Percentiles rank a stretch among this genome's conserved stretches.
Conservation (phyloP, 2,888 invertebrate species). For the Trachelus tabidus region DNA sequence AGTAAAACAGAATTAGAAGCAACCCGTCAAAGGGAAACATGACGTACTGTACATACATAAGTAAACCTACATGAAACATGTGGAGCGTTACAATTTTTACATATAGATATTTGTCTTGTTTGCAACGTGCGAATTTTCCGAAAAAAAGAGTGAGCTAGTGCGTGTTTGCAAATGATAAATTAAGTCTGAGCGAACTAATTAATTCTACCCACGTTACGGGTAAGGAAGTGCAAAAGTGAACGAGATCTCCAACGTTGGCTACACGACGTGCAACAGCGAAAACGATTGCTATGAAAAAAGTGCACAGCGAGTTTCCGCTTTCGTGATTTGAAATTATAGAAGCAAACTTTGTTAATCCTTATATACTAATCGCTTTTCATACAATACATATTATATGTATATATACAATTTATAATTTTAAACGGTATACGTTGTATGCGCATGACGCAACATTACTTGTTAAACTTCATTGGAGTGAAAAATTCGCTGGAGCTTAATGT, state of each 20-base stretch:
- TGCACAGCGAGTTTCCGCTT: not conserved
- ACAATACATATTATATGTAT: not conserved
- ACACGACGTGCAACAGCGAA: not conserved
- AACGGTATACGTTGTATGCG: not conserved
- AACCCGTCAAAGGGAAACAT: not conserved
- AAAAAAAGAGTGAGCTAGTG: not conserved
- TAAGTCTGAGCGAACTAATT: not conserved
- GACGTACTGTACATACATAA: not conserved
- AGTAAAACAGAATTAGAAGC: not conserved
- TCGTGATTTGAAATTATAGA: not conserved
- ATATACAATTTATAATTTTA: not conserved
- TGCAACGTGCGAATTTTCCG: not conserved
- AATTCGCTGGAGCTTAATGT: not conserved
- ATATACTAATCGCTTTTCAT: slow-evolving; percentile 18
- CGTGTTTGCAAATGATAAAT: not conserved
- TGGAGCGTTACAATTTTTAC: not conserved
- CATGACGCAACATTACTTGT: not conserved
- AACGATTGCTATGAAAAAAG: not conserved
- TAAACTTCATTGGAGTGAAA: not conserved
- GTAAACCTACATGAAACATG: not conserved
- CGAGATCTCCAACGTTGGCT: not conserved
- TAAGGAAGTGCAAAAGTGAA: not conserved
- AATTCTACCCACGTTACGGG: not conserved
- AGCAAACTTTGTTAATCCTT: slow-evolving; percentile 17
- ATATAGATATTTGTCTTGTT: not conserved